These are phyloP conservation scores for Vombatus ursinus DNA, from an alignment of 2,113 vertebrate species.

Conservation along the genomic window DNA sequence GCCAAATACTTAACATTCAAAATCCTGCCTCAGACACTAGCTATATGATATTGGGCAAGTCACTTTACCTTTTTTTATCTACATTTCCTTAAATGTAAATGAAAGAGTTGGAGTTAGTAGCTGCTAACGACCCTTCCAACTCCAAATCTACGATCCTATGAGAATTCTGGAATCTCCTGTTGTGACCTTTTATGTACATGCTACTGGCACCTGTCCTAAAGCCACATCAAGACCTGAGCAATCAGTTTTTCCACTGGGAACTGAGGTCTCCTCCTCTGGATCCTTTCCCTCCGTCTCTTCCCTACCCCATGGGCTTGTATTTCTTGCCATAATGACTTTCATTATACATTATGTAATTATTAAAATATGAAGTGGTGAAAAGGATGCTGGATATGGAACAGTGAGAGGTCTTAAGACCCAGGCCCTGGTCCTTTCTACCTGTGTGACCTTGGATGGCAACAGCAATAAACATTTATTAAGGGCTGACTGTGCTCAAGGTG, in stretches of 20 bases:
- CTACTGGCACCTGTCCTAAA: not conserved
- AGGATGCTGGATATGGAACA: not conserved
- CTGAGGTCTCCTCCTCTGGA: not conserved
- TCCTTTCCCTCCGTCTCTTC: not conserved
- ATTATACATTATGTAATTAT: not conserved
- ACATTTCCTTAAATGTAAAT: not conserved
- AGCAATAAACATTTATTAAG: not conserved
- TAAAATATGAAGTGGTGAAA: not conserved
- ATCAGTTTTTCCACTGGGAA: not conserved
- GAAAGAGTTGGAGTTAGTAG: not conserved
- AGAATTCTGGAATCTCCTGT: not conserved
- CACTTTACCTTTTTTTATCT: not conserved
- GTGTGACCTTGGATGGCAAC: not conserved
- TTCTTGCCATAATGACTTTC: not conserved
- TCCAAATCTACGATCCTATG: not conserved
- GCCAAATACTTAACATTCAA: not conserved
- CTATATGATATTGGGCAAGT: not conserved
- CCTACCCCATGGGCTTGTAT: not conserved
- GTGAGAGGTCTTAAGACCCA: not conserved
- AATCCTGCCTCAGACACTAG: not conserved
- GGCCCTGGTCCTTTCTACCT: not conserved
- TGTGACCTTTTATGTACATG: not conserved
- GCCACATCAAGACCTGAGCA: not conserved
- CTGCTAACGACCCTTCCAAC: not conserved
- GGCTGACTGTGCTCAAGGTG: not conserved